Evolutionary conservation across 2,888 invertebrate genomes (phyloP).

Genomic region (Agrochola circellaris): DNA sequence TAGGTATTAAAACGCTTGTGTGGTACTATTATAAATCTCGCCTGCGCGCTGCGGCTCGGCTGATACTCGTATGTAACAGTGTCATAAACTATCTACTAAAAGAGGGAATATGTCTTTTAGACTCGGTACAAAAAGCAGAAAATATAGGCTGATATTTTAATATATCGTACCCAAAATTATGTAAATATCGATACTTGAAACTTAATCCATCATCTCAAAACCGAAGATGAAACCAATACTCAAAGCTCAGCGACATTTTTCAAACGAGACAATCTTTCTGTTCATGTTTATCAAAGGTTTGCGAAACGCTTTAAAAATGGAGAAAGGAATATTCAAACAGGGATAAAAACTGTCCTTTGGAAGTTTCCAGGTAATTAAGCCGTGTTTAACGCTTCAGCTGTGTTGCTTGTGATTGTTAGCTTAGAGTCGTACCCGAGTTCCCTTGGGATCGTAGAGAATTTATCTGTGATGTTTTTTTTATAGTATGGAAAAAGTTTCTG

Average conservation of each 20-base stretch:
- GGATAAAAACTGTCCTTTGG: slow-evolving; percentile 57
- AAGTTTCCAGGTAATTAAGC: slow-evolving; percentile 65
- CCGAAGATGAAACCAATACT: slow-evolving; percentile 22
- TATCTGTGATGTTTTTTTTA: not conserved
- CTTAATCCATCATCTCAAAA: slow-evolving; percentile 23
- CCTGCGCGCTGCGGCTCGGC: too few species aligned
- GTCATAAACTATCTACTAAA: not conserved
- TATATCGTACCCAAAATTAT: not conserved
- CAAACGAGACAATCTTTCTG: slow-evolving; percentile 6
- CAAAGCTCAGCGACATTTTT: slow-evolving; percentile 28
- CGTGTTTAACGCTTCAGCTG: slow-evolving; percentile 53
- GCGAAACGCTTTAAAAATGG: slow-evolving; percentile 50
- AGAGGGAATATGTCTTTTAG: not conserved
- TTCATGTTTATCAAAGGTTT: slow-evolving; percentile 55
- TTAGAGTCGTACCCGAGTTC: slow-evolving; percentile 14
- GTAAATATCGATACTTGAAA: slow-evolving; percentile 24
- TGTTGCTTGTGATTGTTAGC: slow-evolving; percentile 18
- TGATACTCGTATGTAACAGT: too few species aligned
- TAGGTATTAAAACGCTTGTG: not conserved
- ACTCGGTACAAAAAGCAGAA: not conserved
- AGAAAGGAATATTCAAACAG: slow-evolving; percentile 49
- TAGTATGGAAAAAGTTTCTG: not conserved
- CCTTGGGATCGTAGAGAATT: not conserved
- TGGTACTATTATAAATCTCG: too few species aligned
- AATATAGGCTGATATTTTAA: not conserved